Conservation (phyloP, 2,113 vertebrate species). For the Catagonus wagneri region DNA sequence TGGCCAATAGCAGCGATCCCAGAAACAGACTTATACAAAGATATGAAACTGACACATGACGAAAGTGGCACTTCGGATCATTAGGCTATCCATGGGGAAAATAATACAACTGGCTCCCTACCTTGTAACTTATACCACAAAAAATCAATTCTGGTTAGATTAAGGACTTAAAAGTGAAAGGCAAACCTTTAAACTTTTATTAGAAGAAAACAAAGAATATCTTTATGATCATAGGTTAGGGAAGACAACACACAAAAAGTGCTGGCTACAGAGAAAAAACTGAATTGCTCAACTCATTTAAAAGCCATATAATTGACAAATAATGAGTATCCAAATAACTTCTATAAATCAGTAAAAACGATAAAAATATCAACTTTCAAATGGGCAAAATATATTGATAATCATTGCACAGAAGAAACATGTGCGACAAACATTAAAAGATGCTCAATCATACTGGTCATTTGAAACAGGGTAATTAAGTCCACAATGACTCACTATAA, state of each 20-base stretch:
- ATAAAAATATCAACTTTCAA: neutral
- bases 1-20: neutral
- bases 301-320: neutral
- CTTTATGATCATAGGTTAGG: neutral
- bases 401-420: neutral
- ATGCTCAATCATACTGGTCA: constrained; percentile 25
- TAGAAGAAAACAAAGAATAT: constrained; percentile 39
- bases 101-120: constrained; percentile 5
- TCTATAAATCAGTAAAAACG: constrained; percentile 36
- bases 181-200: constrained; percentile 16
- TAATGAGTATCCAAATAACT: constrained; percentile 42
- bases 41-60: neutral
- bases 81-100: neutral
- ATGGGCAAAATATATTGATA: neutral
- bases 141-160: neutral
- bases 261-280: constrained; percentile 11
- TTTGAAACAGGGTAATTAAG: constrained; percentile 35
- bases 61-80: neutral
- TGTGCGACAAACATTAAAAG: neutral
- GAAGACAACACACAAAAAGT: constrained; percentile 44
- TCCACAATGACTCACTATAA: neutral
- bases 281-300: neutral
- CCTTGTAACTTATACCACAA: neutral
- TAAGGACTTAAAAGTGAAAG: constrained; percentile 39
- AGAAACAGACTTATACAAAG: neutral